A percentile compares a stretch with the other conserved stretches of the same genome.
Evolutionary conservation across 1,140 invertebrate genomes (phyloP).

Genomic region (silkworm (Bombyx mori)): ASM3026992v2 NC_085133.1:4505001-4505500

Average conservation of each 20-base stretch:
- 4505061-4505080: constrained; percentile 7
- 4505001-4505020: constrained; percentile 5
- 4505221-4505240: constrained; percentile 2
- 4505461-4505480: constrained; percentile 1
- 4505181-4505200: constrained; percentile 2
- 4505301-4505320: neutral
- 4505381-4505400: neutral
- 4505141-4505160: constrained; percentile 1
- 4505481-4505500: neutral
- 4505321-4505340: constrained; percentile 1
- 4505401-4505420: neutral
- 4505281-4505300: neutral
- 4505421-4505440: neutral
- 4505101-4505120: constrained; percentile 4
- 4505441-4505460: neutral
- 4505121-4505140: constrained; percentile 2
- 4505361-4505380: neutral
- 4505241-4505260: constrained; percentile 2
- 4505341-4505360: neutral
- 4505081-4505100: constrained; percentile 3
- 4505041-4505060: constrained; percentile 1
- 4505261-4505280: constrained; percentile 1
- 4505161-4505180: constrained; percentile 1
- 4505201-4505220: constrained; percentile 3
- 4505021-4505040: constrained; percentile 7